Evolutionary conservation across 53 echinoderm and acorn worm genomes (phyloP).

Genomic region (Antedon mediterranea): DNA sequence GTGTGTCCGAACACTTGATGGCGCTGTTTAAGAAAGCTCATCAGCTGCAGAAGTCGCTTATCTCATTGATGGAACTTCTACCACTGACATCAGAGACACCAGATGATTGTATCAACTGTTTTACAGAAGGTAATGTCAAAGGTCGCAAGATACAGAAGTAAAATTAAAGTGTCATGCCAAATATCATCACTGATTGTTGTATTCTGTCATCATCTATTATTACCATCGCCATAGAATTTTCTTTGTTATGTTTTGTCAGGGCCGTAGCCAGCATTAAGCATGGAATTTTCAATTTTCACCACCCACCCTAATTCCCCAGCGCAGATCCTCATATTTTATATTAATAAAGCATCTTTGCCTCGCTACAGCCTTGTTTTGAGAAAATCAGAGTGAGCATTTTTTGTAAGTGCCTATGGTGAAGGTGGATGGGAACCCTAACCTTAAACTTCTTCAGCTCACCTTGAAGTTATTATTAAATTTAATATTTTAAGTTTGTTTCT

Average conservation of each 20-base stretch:
- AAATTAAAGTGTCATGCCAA: not conserved
- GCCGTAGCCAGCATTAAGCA: no score
- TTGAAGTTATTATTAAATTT: not conserved
- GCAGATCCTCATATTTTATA: no score
- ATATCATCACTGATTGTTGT: not conserved
- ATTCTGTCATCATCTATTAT: no score
- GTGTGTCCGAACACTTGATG: constrained; percentile 49
- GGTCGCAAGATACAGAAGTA: no score
- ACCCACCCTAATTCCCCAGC: no score
- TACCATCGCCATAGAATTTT: no score
- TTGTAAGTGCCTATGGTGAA: not conserved
- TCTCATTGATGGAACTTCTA: constrained; percentile 39
- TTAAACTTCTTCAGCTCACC: not conserved
- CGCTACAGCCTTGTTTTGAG: no score
- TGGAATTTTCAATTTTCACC: no score
- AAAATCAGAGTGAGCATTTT: no score
- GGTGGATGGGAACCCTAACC: not conserved
- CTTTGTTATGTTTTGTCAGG: no score
- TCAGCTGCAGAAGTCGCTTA: constrained; percentile 71
- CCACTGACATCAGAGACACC: constrained; percentile 20
- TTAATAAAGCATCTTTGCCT: no score
- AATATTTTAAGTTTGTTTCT: no score
- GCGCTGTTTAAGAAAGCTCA: constrained; percentile 76
- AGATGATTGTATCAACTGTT: constrained; percentile 11
- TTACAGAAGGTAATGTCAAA: constrained; percentile 16